Evolutionary conservation across 2,113 vertebrate genomes (phyloP), one percentile per base, ranked within the genome.

Genomic region (Hyaena hyaena): DNA sequence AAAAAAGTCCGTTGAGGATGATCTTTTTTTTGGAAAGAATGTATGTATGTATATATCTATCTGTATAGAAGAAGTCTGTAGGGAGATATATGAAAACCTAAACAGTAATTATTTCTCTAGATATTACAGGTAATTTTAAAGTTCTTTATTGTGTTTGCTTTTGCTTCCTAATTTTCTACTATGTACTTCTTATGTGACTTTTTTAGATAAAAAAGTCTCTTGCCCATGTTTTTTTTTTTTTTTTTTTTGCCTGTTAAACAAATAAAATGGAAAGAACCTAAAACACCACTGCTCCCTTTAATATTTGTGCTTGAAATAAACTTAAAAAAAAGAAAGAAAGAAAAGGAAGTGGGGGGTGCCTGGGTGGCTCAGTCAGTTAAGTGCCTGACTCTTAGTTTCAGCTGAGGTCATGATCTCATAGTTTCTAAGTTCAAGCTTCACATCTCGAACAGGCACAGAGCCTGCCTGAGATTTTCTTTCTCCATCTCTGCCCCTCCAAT

Each of bases 221-320:
- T 58, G 50, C 14, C 23, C 55, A 19, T 24, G 19, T 65, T 86
- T 55, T 21, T 24, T 84, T 71, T 92, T 31, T 12, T 53, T 53
- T 9, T 55, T 21, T 58, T 58, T 58, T 53, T 45, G 24, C 17
- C 31, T 53, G 4, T 81, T 96, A 82, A 95, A 74, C 16, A 96
- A 86, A 89, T 50, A 50, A 81, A 95, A 66, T 81, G n/a, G 65
- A 63, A 95, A 95, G 35, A 95, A 85, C 4, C 63, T 74, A 74
- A 90, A 63, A 63, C 2, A 90, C 2, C 17, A 69, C 21, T 73
- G 24, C 43, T 89, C n/a, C 35, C 50, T 87, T 43, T 43, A 89
- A 43, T 35, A 84, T 71, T 35, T 71, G 39, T 65, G 5, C 33
- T 55, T 87, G 33, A 61, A 61, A 61, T 61, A 61, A 61, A 61